A percentile compares a stretch with the other conserved stretches of the same genome.
Conservation (phyloP, 2,888 invertebrate species). For the Rapana venosa region DNA sequence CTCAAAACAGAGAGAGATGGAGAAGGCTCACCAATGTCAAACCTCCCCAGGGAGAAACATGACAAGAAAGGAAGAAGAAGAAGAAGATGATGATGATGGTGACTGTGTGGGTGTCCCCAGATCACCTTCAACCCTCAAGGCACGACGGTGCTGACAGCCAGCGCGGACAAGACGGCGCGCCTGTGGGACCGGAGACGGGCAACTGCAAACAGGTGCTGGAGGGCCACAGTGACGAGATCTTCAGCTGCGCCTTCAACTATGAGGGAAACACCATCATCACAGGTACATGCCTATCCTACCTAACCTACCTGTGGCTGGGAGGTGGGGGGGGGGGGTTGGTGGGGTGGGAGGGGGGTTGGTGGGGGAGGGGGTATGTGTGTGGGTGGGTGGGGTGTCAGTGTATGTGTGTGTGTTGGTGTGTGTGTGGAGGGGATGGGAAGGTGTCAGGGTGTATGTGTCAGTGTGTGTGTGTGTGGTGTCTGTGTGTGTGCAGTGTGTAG, state of each 20-base stretch:
- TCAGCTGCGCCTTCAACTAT: conserved; percentile 90
- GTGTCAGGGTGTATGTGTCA: too few relatives aligned
- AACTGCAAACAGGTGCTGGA: conserved; percentile 86
- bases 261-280: conserved; percentile 88
- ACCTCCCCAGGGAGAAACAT: too few relatives aligned
- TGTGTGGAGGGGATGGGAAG: too few relatives aligned
- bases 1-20: too few relatives aligned
- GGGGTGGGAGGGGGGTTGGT: neutral
- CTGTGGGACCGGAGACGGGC: conserved; percentile 86
- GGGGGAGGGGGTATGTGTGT: neutral
- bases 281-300: conserved; percentile 60
- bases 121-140: conserved; percentile 90
- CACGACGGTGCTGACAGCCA: conserved; percentile 86
- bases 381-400: neutral
- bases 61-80: too few relatives aligned
- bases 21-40: too few relatives aligned
- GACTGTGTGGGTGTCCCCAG: conserved; percentile 73
- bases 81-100: too few relatives aligned
- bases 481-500: too few relatives aligned
- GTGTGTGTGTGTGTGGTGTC: too few relatives aligned
- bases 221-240: conserved; percentile 89
- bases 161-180: conserved; percentile 86
- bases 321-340: neutral
- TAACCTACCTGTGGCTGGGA: neutral
- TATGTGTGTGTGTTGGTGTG: neutral